A percentile compares a stretch with the other conserved stretches of the same genome.
phyloP scores from a whole-genome alignment of 2,113 vertebrate species.

The Phrynocephalus versicolor region DNA sequence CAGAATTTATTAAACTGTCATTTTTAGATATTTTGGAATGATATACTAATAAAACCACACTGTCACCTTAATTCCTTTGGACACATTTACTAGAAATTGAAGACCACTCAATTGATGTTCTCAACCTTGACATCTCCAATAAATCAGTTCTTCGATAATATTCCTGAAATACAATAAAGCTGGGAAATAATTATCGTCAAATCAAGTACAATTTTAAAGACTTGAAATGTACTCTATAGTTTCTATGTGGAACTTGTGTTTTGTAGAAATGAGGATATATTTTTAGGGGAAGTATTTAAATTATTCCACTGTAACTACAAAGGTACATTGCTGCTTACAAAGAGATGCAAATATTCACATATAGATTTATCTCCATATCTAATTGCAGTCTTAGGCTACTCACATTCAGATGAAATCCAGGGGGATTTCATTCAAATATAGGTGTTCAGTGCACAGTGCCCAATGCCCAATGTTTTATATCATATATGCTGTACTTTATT shows the following conservation, averaged over 20 bases:
- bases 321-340: too few species aligned
- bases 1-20: background rate
- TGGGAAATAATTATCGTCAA: background rate
- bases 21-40: background rate
- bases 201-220: background rate
- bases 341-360: too few species aligned
- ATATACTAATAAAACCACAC: background rate
- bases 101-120: background rate
- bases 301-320: too few species aligned
- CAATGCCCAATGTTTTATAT: too few species aligned
- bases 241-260: background rate
- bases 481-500: background rate
- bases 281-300: background rate
- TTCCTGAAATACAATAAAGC: too few species aligned
- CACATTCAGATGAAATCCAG: too few species aligned
- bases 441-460: too few species aligned
- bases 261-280: background rate
- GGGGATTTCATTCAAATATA: too few species aligned
- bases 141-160: too few species aligned
- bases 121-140: too few species aligned
- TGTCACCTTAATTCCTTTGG: background rate
- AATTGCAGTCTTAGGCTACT: too few species aligned
- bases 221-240: background rate
- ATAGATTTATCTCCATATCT: too few species aligned
- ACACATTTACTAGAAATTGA: background rate